These are phyloP conservation scores for Periophthalmus magnuspinnatus DNA, from an alignment of 2,797 vertebrate species.

Conservation along the genomic window DNA sequence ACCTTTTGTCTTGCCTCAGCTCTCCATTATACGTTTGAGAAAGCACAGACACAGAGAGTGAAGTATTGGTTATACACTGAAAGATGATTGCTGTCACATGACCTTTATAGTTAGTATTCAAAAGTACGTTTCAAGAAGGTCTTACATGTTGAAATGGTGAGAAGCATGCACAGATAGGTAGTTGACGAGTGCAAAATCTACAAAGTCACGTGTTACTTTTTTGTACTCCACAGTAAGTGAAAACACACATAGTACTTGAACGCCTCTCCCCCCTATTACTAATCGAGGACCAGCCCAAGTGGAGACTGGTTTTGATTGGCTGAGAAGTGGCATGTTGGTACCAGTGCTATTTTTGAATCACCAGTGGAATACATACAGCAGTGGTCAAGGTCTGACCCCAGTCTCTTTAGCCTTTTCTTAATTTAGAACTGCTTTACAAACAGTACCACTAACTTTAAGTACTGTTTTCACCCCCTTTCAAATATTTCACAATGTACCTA, in stretches of 20 bases:
- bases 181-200: slow-evolving; percentile 78
- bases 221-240: slow-evolving; percentile 64
- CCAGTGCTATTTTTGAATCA: slow-evolving; percentile 54
- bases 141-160: slow-evolving; percentile 77
- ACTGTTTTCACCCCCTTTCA: slow-evolving; percentile 22
- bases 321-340: slow-evolving; percentile 37
- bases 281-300: slow-evolving; percentile 30
- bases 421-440: slow-evolving; percentile 27
- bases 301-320: slow-evolving; percentile 53
- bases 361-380: slow-evolving; percentile 62
- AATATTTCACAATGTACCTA: slow-evolving; percentile 32
- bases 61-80: slow-evolving; percentile 72
- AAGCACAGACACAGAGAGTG: slow-evolving; percentile 71
- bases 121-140: slow-evolving; percentile 75
- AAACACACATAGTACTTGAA: slow-evolving; percentile 62
- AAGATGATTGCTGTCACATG: slow-evolving; percentile 76
- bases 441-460: slow-evolving; percentile 29
- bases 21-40: slow-evolving; percentile 60
- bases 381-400: slow-evolving; percentile 40
- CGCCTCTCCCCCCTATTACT: slow-evolving; percentile 19
- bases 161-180: slow-evolving; percentile 79
- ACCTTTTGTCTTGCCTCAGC: slow-evolving; percentile 55
- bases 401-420: slow-evolving; percentile 42
- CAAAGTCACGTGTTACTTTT: slow-evolving; percentile 67
- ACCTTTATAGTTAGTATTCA: slow-evolving; percentile 74